Conservation (phyloP, 2,888 invertebrate genomes). For the Agonum fuliginosum region DNA sequence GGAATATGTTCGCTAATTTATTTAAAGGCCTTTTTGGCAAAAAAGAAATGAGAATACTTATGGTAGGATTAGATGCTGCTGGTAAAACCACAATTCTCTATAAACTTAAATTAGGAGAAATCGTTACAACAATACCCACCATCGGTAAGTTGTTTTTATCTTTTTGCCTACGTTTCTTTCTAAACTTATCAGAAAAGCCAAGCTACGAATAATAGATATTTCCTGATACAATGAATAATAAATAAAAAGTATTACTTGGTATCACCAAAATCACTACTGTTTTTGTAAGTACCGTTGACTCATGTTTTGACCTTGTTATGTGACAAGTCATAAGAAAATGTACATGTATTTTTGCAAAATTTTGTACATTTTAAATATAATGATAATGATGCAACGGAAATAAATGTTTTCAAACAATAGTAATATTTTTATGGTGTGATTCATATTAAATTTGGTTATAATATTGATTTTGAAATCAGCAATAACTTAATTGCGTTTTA, state of each 20-base stretch:
- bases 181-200: background rate
- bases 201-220: background rate
- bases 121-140: slow-evolving; percentile 99
- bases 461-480: no score
- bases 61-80: slow-evolving; percentile 99
- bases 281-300: slow-evolving; percentile 26
- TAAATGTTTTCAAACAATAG: background rate
- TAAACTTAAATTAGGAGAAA: slow-evolving; percentile 99
- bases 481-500: background rate
- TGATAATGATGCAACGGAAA: background rate
- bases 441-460: no score
- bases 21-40: slow-evolving; percentile 99
- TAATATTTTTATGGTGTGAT: no score
- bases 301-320: slow-evolving; percentile 37
- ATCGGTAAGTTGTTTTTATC: slow-evolving; percentile 85
- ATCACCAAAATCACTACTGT: no score
- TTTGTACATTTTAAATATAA: background rate
- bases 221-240: background rate
- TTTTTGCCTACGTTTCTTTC: background rate
- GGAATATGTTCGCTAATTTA: slow-evolving; percentile 97
- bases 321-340: slow-evolving; percentile 22
- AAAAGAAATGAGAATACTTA: slow-evolving; percentile 99
- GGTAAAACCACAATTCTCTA: slow-evolving; percentile 99
- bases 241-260: no score
- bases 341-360: background rate